A percentile compares a stretch with the other conserved stretches of the same genome.
Evolutionary conservation across 2,888 invertebrate species (phyloP).

Genomic region (Aelia acuminata): DNA sequence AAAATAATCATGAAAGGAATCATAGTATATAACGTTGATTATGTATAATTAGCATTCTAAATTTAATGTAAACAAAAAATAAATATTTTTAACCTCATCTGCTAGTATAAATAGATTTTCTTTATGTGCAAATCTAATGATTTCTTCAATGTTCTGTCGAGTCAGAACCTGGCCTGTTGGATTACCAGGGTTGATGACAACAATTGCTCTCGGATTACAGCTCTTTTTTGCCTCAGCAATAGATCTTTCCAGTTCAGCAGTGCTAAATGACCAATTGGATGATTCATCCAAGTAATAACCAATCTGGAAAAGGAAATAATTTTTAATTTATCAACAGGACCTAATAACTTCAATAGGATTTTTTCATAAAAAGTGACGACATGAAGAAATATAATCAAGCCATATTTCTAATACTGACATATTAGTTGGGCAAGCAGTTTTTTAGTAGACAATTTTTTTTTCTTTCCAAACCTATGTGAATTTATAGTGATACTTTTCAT

Average conservation of each 20-base stretch:
- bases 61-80: neutral
- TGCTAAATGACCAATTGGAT: slow-evolving; percentile 86
- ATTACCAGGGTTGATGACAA: slow-evolving; percentile 98
- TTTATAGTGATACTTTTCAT: too few species aligned
- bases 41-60: too few species aligned
- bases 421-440: too few species aligned
- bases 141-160: slow-evolving; percentile 87
- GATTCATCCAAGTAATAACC: slow-evolving; percentile 94
- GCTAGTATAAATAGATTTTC: slow-evolving; percentile 89
- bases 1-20: too few species aligned
- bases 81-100: slow-evolving; percentile 76
- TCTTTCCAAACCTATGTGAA: too few species aligned
- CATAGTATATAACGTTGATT: too few species aligned
- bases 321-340: neutral
- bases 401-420: too few species aligned
- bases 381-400: too few species aligned
- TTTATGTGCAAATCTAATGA: slow-evolving; percentile 92
- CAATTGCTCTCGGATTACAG: slow-evolving; percentile 85
- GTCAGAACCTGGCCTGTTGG: slow-evolving; percentile 94
- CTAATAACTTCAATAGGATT: neutral
- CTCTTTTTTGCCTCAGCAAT: slow-evolving; percentile 75
- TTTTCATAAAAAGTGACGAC: too few species aligned
- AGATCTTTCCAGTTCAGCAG: slow-evolving; percentile 84
- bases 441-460: too few species aligned
- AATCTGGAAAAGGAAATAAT: slow-evolving; percentile 72